phyloP scores from a whole-genome alignment of 2,113 vertebrate species.

The Myocastor coypus region DNA sequence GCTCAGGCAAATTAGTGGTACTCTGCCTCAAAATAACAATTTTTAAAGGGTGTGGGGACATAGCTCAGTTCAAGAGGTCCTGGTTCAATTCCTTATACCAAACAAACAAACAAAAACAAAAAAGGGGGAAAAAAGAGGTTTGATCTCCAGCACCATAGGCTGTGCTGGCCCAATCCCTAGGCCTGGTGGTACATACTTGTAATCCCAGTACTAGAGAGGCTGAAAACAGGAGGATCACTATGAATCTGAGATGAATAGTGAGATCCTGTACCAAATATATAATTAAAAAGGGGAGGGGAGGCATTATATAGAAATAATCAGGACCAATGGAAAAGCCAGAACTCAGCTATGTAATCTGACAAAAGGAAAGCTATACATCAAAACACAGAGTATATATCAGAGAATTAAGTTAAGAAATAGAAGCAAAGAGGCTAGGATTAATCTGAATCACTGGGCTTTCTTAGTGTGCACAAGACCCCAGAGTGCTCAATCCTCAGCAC shows the following conservation, averaged over 20 bases:
- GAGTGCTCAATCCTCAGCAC: not conserved
- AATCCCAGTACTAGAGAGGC: too few species aligned
- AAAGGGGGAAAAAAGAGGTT: too few species aligned
- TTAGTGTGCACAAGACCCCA: not conserved
- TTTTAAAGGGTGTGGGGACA: not conserved
- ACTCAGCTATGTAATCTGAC: not conserved
- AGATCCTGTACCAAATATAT: too few species aligned
- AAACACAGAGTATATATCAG: not conserved
- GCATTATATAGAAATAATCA: not conserved
- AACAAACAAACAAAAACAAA: not conserved
- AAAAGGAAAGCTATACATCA: constrained; percentile 25
- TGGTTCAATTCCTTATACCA: not conserved
- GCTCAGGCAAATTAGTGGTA: not conserved
- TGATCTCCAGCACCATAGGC: too few species aligned
- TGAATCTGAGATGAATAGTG: too few species aligned
- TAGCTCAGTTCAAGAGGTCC: not conserved
- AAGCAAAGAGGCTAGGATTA: not conserved
- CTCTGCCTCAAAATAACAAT: not conserved
- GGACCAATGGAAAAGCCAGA: not conserved
- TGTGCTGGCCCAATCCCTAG: too few species aligned
- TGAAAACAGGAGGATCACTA: too few species aligned
- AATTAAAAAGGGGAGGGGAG: too few species aligned
- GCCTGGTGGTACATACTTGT: too few species aligned
- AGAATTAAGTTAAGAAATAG: constrained; percentile 26
- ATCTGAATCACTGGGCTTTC: not conserved